phyloP scores from a whole-genome alignment of 1,140 invertebrate genomes.

The Liolophura sinensis region DNA sequence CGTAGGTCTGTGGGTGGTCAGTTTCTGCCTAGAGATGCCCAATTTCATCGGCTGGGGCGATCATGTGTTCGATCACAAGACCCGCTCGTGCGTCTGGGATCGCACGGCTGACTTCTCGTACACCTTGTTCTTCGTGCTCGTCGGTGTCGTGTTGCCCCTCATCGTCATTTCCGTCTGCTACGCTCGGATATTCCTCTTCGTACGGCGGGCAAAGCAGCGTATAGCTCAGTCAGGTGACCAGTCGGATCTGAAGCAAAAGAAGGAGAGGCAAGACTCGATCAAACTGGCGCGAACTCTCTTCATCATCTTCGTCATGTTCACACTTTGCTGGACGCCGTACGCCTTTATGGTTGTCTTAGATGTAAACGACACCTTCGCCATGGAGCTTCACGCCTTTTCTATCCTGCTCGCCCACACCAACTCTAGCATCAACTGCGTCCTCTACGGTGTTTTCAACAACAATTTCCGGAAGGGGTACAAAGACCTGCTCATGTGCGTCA shows the following conservation, averaged over 20 bases:
- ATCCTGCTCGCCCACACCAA: conserved; percentile 23
- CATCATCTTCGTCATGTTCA: conserved; percentile 23
- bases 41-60: conserved; percentile 31
- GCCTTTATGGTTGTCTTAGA: conserved; percentile 21
- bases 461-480: conserved; percentile 12
- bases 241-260: neutral
- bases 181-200: conserved; percentile 10
- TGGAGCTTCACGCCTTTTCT: conserved; percentile 12
- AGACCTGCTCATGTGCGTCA: neutral
- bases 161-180: conserved; percentile 19
- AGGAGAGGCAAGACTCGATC: conserved; percentile 4
- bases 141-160: conserved; percentile 9
- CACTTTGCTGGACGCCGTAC: conserved; percentile 26
- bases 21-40: conserved; percentile 19
- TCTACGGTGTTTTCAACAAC: conserved; percentile 20
- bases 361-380: conserved; percentile 13
- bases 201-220: neutral
- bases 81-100: conserved; percentile 22
- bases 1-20: conserved; percentile 15
- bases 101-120: conserved; percentile 18
- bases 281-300: conserved; percentile 20
- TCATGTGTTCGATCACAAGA: conserved; percentile 24
- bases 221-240: neutral
- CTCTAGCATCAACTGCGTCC: conserved; percentile 23
- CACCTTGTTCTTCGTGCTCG: conserved; percentile 18